phyloP scores from a whole-genome alignment of 1,140 invertebrate genomes.

The Piezodorus guildinii region DNA sequence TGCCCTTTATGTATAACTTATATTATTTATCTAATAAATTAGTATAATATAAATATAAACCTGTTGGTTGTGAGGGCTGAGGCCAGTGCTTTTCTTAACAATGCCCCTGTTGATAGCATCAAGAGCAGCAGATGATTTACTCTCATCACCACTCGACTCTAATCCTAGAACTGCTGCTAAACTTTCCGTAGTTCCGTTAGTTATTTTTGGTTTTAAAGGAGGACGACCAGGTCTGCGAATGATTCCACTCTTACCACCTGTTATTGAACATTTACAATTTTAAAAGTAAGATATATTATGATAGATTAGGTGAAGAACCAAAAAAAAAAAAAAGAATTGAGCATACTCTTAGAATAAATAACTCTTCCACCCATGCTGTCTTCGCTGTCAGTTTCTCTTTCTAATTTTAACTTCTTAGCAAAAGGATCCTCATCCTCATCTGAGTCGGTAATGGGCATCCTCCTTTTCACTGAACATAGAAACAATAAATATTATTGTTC shows the following conservation, averaged over 20 bases:
- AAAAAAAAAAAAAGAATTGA: no score
- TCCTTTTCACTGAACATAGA: conserved; percentile 34
- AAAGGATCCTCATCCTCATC: conserved; percentile 36
- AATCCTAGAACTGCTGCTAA: conserved; percentile 23
- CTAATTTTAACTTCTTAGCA: conserved; percentile 40
- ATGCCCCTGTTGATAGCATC: conserved; percentile 15
- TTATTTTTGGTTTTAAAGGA: conserved; percentile 10
- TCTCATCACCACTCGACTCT: conserved; percentile 24
- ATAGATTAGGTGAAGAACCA: background rate
- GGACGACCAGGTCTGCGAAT: conserved; percentile 14
- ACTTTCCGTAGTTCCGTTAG: conserved; percentile 11
- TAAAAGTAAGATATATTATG: background rate
- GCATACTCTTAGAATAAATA: conserved; percentile 7
- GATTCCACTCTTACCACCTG: conserved; percentile 13
- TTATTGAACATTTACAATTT: background rate
- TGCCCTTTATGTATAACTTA: no score
- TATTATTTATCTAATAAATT: background rate
- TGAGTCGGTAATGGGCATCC: conserved; percentile 38
- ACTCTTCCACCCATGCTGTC: conserved; percentile 31
- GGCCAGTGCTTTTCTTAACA: conserved; percentile 21
- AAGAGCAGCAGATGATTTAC: conserved; percentile 9
- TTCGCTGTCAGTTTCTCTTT: conserved; percentile 37
- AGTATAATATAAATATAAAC: conserved; percentile 1
- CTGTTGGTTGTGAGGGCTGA: conserved; percentile 27
- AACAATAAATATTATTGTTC: conserved; percentile 24